Evolutionary conservation across 2,113 vertebrate genomes (phyloP).

Genomic region (Stercorarius parasiticus): DNA sequence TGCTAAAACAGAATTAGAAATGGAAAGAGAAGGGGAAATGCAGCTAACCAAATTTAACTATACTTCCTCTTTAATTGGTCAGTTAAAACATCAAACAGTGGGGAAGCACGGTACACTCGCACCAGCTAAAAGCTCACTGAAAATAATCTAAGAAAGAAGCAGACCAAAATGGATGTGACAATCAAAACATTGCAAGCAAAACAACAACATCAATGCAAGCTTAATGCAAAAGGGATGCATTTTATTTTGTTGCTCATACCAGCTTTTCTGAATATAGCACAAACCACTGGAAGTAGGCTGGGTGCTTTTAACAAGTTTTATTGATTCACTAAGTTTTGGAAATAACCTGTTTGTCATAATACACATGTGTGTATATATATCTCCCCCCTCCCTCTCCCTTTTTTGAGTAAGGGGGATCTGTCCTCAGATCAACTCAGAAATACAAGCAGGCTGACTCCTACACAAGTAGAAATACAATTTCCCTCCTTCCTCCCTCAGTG

Average conservation of each 20-base stretch:
- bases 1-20: background rate
- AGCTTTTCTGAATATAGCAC: background rate
- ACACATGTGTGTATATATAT: accelerated
- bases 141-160: background rate
- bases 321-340: background rate
- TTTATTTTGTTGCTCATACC: background rate
- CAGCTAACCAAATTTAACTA: background rate
- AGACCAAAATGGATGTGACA: background rate
- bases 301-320: background rate
- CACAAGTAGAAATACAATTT: background rate
- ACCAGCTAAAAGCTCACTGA: background rate
- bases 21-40: background rate
- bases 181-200: background rate
- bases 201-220: background rate
- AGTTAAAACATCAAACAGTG: background rate
- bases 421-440: background rate
- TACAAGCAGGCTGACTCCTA: background rate
- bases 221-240: background rate
- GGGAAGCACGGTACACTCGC: background rate
- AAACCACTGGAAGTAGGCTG: background rate
- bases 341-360: background rate
- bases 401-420: background rate
- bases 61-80: background rate
- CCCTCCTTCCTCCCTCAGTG: background rate
- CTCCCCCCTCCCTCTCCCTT: accelerated